Evolutionary conservation across 2,888 invertebrate genomes (phyloP), one percentile per base, ranked within the genome.

Genomic region (Busseola fusca): DNA sequence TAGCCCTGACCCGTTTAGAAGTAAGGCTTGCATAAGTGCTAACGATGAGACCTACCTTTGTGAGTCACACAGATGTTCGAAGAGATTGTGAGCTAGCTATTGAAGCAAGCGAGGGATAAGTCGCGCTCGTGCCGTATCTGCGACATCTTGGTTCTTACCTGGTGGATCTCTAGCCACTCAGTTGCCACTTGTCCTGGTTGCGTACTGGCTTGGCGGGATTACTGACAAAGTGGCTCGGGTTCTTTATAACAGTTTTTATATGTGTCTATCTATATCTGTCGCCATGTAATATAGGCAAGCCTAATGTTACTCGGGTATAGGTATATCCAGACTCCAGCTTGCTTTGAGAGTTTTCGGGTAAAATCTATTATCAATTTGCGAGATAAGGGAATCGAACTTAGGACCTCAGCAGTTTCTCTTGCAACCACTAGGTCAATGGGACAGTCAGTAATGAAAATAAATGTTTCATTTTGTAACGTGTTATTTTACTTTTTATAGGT

Each of bases 101-200:
- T 37, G n/a, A 71, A 80, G 72, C 12, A 34, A 14, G 37, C 45
- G 21, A 64, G 50, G 40, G 62, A 64, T 67, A 76, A 74, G 76
- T 52, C 60, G 10, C 16, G 54, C 56, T 64, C 85, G 85, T 84
- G 86, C 72, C 76, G 37, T 84, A 84, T 84, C 84, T 82, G 57
- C 45, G 21, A 48, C 74, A 84, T 84, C 84, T 74, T 50, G 50
- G 59, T 58, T 56, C 66, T 74, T 63, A 85, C 86, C 86, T 84
- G 86, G 50, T 70, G 30, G 57, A 74, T 74, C 70, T 83, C 72
- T 83, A 78, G 66, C 64, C 68, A 72, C 81, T 83, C 63, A n/a
- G 30, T 25, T 14, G 16, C 56, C 72, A 60, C 83, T 80, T 67
- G 25, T 63, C 54, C 45, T 54, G 66, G 64, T 74, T 59, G 12